Base-by-base conservation (phyloP, 1,140 invertebrate genomes). In the Pantala flavescens region DNA sequence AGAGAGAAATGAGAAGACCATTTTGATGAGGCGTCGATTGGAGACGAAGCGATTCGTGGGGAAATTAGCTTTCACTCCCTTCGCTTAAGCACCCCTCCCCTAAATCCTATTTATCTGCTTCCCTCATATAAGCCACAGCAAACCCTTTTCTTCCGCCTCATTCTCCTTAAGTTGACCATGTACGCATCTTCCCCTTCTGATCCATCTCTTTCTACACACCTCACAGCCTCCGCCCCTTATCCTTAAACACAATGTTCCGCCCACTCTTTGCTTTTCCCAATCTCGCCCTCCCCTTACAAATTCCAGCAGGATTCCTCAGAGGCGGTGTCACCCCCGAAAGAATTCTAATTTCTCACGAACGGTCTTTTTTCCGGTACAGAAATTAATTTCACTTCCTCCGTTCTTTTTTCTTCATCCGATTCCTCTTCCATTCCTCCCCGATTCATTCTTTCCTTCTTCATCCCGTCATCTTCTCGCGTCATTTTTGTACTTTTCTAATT, bases 81-180 rank as follows among this genome's bases (percentile, higher is more conserved):
- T 63, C 49, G 49, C 16, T 63, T 63, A 19, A 63, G 49, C 49
- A 63, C 16, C 49, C 49, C 49, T 19, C 49, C 12, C 16, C 49
- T 12, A 63, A 63, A 63, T 63, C 49, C 49, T 63, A 63, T 63
- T 63, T 63, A 63, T 63, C 49, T 63, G 16, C 49, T 63, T 63
- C 49, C 49, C 49, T 63, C 49, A 63, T 63, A 63, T 63, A 63
- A 63, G 49, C 49, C 49, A 21, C 49, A 63, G 49, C 14, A 63
- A 63, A 63, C 49, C 49, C 49, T 21, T 63, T 63, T 63, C 49
- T 63, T 63, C 49, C 49, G 49, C 49, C 12, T 12, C 49, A 63
- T 63, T 63, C 49, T 63, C 49, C 49, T 63, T 63, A 63, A 63
- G 49, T 63, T 63, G 49, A 63, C 49, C 49, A 63, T 63, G 12